These are phyloP conservation scores for Epinotia ramella DNA, from an alignment of 2,888 invertebrate species.

Conservation along the genomic window DNA sequence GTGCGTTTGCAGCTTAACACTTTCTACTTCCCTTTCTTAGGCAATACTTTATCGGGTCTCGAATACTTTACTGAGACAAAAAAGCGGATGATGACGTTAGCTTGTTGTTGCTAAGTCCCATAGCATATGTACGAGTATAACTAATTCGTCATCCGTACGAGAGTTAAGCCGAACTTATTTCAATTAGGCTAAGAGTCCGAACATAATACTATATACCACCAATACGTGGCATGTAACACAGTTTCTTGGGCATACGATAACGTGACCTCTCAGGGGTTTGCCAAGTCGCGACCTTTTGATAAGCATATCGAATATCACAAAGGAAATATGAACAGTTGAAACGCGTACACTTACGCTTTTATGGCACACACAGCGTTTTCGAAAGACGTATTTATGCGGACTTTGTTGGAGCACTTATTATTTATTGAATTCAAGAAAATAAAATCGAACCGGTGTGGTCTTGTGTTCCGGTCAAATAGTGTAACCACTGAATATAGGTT, in stretches of 20 bases:
- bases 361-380: neutral
- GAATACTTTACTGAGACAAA: neutral
- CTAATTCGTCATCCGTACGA: neutral
- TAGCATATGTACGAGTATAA: no score
- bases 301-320: conserved; percentile 10
- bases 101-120: neutral
- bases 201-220: neutral
- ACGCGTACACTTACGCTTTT: neutral
- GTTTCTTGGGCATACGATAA: conserved; percentile 25
- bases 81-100: neutral
- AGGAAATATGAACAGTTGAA: neutral
- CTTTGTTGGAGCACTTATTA: conserved; percentile 13
- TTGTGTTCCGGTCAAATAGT: no score
- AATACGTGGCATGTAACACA: conserved; percentile 26
- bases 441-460: neutral
- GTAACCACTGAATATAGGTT: no score
- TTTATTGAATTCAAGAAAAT: conserved; percentile 22
- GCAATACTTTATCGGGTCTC: neutral
- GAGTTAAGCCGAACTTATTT: neutral
- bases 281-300: conserved; percentile 40
- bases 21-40: neutral
- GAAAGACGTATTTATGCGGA: conserved; percentile 21
- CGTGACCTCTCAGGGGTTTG: conserved; percentile 24
- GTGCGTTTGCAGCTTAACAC: no score
- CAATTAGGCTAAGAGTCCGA: conserved; percentile 12